Evolutionary conservation across 1,140 invertebrate species (phyloP), one percentile per base, ranked within the genome.

Genomic region (Anagrus nilaparvatae): DNA sequence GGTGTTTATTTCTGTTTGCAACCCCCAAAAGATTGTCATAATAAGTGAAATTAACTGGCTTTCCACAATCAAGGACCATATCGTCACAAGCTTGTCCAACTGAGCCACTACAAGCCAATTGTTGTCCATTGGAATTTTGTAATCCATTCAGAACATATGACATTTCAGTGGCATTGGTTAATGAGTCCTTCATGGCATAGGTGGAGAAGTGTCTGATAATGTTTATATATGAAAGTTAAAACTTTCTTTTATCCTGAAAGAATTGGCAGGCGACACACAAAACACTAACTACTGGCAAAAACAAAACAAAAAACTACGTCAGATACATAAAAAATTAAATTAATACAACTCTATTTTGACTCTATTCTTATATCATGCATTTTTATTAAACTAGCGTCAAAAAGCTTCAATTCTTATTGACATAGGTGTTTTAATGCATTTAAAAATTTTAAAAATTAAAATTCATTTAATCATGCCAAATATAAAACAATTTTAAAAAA

Each of bases 1-100:
- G 74, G 60, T 81, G 80, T 47, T 73, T 75, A 47, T 76, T 77
- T 43, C 87, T 67, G 52, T 86, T 79, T 10, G 81, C 76, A 30
- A 92, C 78, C 19, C 87, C 87, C 31, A 84, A 76, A 33, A 92
- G 67, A 65, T 87, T 87, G 58, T 90, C 87, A 66, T 89, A 90
- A 58, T 85, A 84, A 9, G 87, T 89, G 56, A 82, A 85, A 65
- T 90, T 90, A 0, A 86, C 84, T 31, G 84, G 76, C 69, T 87
- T 87, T 3, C 87, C 87, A 69, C 87, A 90, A 54, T 87, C 83
- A 40, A 90, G 63, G 48, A 78, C 71, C 59, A 84, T 77, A 51
- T 81, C 77, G 31, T 79, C 75, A 27, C 63, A 67, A 43, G 60
- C 55, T 19, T 64, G 63, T 16, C 53, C 59, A 31, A 53, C 39